Evolutionary conservation across 2,888 invertebrate genomes (phyloP), one percentile per base, ranked within the genome.

Genomic region (Barypeithes pellucidus): DNA sequence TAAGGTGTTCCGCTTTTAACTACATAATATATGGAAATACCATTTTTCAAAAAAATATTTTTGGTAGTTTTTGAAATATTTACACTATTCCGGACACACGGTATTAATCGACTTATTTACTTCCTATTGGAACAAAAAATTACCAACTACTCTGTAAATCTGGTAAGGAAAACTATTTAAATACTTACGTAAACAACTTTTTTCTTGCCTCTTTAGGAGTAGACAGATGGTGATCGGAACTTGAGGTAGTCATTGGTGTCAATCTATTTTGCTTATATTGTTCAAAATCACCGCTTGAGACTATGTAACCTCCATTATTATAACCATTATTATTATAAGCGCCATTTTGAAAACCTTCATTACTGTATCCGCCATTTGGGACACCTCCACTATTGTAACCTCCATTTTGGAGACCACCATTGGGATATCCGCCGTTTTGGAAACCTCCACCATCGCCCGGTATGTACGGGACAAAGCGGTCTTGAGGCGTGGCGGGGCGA

Each of bases 101-200:
- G n/a, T n/a, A n/a, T n/a, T n/a, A n/a, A n/a, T n/a, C n/a, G n/a
- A n/a, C n/a, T n/a, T n/a, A n/a, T n/a, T n/a, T n/a, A n/a, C n/a
- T n/a, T n/a, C n/a, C n/a, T n/a, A n/a, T n/a, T n/a, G n/a, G n/a
- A n/a, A n/a, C n/a, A n/a, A n/a, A n/a, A n/a, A n/a, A n/a, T n/a
- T n/a, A n/a, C n/a, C n/a, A n/a, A n/a, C n/a, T n/a, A n/a, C n/a
- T n/a, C n/a, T n/a, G n/a, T n/a, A n/a, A n/a, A n/a, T n/a, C n/a
- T n/a, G n/a, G n/a, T n/a, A n/a, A n/a, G n/a, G n/a, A n/a, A n/a
- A n/a, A 33, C 33, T 33, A 33, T 33, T 33, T 33, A 4, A 4
- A 18, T 11, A 74, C 74, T 72, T 66, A 75, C 75, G 60, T 68
- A 57, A 75, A 75, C 43, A 72, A 59, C 54, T 66, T 69, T 50